These are phyloP conservation scores for Notothenia coriiceps DNA, from an alignment of 2,113 vertebrate species.

Conservation along the genomic window DNA sequence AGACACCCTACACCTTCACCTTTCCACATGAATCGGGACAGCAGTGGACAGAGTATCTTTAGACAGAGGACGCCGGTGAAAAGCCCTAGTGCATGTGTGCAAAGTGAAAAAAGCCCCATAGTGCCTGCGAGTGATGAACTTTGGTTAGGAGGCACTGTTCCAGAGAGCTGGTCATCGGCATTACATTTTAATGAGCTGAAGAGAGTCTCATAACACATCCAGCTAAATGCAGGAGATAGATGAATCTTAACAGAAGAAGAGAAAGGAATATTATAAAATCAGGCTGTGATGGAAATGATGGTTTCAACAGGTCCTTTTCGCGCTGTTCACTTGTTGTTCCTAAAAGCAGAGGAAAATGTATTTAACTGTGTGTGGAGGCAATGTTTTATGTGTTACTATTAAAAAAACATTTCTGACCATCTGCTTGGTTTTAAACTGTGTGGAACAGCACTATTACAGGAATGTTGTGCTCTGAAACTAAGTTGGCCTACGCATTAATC, in stretches of 20 bases:
- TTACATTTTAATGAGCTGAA: conserved; percentile 90
- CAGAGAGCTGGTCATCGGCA: conserved; percentile 86
- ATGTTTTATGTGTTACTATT: not conserved
- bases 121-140: conserved; percentile 86
- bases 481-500: conserved; percentile 37
- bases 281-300: conserved; percentile 8
- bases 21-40: conserved; percentile 55
- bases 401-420: not conserved
- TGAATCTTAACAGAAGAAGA: conserved; percentile 56
- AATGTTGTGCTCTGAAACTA: conserved; percentile 27
- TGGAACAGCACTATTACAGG: conserved; percentile 3
- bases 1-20: conserved; percentile 62
- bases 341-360: not conserved
- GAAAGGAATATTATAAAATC: conserved; percentile 34
- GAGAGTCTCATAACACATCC: conserved; percentile 80
- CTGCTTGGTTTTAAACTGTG: not conserved
- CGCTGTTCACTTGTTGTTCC: conserved; percentile 35
- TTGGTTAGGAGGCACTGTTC: conserved; percentile 90
- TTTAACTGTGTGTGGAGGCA: no score
- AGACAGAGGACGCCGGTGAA: conserved; percentile 60
- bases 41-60: conserved; percentile 63
- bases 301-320: conserved; percentile 54
- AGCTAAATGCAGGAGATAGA: conserved; percentile 68
- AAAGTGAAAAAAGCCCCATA: conserved; percentile 71
- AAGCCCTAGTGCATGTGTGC: conserved; percentile 45